Evolutionary conservation across 2,888 invertebrate genomes (phyloP), one percentile per base, ranked within the genome.

Genomic region (Melikaiella ostensackeni): DNA sequence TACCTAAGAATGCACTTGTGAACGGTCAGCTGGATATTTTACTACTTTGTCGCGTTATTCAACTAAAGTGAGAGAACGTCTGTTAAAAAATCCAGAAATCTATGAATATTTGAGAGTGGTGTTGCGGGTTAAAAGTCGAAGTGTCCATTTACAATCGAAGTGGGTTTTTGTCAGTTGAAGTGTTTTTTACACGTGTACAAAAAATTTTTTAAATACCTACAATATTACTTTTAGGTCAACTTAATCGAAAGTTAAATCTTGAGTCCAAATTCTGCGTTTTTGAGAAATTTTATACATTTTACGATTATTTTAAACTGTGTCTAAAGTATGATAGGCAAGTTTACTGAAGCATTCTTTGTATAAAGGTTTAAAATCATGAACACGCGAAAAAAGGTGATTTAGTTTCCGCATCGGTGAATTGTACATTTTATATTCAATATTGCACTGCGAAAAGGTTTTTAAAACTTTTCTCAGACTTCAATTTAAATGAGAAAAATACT

Each of bases 41-140:
- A 83, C 77, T 85, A 86, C 81, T 80, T 87, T 76, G 74, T 76
- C 81, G 85, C 77, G 77, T 82, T 83, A 84, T 84, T 80, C 74
- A 77, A 77, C 50, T 81, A 81, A 82, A 84, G 80, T 80, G 77
- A 82, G 84, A 81, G 80, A 84, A 82, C 84, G 82, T 84, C 82
- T 86, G 86, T 87, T 84, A 83, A 85, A 83, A 79, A 74, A 84
- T 79, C 86, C 80, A 80, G 79, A 86, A 80, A 75, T 79, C 81
- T 79, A 85, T 84, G 81, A 83, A 84, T 84, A 83, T 86, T 86
- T 79, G n/a, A 70, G 50, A 81, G 83, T 80, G 84, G 79, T 82
- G 85, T 86, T 84, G 79, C 79, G 75, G 81, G 76, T 81, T 78
- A 84, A 85, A 84, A 86, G 84, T 88, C 78, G 81, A 82, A 84